phyloP scores from a whole-genome alignment of 2,113 vertebrate genomes.

The Gnathonemus longibarbis region DNA sequence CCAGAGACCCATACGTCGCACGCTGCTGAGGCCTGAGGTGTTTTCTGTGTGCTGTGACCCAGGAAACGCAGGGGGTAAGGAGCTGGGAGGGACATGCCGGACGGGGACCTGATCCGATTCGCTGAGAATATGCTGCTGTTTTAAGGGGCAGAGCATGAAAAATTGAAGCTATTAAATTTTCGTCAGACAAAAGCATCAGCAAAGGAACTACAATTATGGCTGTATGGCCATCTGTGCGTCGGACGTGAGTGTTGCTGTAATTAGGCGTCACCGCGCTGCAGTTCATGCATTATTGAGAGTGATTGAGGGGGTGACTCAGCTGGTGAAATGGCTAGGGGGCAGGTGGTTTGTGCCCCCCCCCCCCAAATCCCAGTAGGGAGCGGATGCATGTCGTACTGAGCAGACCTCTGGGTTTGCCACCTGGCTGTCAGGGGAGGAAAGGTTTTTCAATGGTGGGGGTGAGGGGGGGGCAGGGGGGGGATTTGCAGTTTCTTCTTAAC shows the following conservation, averaged over 20 bases:
- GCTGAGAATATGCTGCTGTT: background rate
- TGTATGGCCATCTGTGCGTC: background rate
- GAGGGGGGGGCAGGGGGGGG: too few relatives aligned
- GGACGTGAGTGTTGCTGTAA: accelerated
- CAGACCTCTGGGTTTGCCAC: background rate
- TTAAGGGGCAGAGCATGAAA: background rate
- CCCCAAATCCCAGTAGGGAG: background rate
- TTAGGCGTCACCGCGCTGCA: background rate
- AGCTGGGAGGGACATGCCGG: background rate
- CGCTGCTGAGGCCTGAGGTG: background rate
- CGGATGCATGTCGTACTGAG: background rate
- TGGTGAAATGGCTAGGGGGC: constrained; percentile 13
- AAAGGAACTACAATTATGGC: background rate
- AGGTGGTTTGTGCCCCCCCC: background rate
- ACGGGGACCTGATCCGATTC: background rate
- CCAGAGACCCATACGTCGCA: background rate
- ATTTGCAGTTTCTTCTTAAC: background rate
- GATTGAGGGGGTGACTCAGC: constrained; percentile 9
- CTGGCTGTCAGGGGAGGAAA: background rate
- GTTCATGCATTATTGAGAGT: accelerated
- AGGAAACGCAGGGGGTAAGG: background rate
- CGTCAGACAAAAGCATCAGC: background rate
- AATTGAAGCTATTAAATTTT: background rate
- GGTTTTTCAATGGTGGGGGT: background rate
- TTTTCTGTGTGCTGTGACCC: background rate